These are phyloP conservation scores for Microctonus brassicae DNA, from an alignment of 2,888 invertebrate species.

Conservation along the genomic window DNA sequence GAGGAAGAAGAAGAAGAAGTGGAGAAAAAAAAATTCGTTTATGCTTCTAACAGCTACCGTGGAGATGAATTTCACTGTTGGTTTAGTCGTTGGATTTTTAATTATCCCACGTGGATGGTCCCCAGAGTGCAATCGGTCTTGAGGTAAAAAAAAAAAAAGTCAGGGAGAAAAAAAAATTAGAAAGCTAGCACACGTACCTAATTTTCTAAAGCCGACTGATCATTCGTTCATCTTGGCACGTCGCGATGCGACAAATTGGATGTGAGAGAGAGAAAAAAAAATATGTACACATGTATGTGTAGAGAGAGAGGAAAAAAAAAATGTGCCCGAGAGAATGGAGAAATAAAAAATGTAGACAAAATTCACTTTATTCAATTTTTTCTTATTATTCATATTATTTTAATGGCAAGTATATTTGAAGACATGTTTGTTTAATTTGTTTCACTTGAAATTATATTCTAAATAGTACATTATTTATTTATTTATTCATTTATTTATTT, in stretches of 20 bases:
- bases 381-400: background rate
- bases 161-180: background rate
- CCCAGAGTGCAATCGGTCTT: slow-evolving; percentile 30
- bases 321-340: too few species aligned
- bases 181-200: slow-evolving; percentile 24
- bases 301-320: too few species aligned
- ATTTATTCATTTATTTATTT: too few species aligned
- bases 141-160: background rate
- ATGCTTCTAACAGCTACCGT: background rate
- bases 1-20: background rate
- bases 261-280: slow-evolving; percentile 19
- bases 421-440: too few species aligned
- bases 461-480: too few species aligned
- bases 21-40: background rate
- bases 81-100: slow-evolving; percentile 38
- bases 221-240: slow-evolving; percentile 27
- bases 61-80: slow-evolving; percentile 27
- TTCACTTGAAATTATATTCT: too few species aligned
- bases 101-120: slow-evolving; percentile 43
- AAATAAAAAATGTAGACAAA: background rate
- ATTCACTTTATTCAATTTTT: background rate
- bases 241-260: slow-evolving; percentile 27
- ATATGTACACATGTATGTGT: too few species aligned
- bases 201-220: slow-evolving; percentile 31
- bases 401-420: too few species aligned